Conservation (phyloP, 2,888 invertebrate species). For the Notodonta dromedarius region DNA sequence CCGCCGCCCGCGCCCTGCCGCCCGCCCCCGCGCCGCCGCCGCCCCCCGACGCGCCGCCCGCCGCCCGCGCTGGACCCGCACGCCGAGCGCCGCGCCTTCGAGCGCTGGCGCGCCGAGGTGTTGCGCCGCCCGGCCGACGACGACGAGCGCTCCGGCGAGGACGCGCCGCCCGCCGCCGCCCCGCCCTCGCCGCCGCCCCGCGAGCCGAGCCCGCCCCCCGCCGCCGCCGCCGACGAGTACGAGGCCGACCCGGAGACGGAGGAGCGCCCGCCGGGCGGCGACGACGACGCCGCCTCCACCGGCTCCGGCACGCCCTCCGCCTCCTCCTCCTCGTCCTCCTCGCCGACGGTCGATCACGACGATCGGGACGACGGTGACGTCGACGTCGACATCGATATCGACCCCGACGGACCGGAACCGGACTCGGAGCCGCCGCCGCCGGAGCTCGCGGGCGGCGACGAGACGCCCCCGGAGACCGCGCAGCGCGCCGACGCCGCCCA, state of each 20-base stretch:
- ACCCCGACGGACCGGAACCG: constrained; percentile 26
- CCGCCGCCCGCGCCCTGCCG: constrained; percentile 27
- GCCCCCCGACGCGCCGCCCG: constrained; percentile 36
- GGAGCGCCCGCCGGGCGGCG: constrained; percentile 40
- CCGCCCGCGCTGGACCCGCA: constrained; percentile 49
- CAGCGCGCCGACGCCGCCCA: constrained; percentile 12
- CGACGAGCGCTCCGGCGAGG: constrained; percentile 60
- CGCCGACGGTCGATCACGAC: constrained; percentile 29
- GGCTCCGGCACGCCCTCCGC: constrained; percentile 49
- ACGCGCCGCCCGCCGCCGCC: constrained; percentile 30
- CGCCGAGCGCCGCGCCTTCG: constrained; percentile 68
- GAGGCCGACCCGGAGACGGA: constrained; percentile 43
- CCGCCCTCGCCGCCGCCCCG: constrained; percentile 25
- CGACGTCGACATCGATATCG: constrained; percentile 22
- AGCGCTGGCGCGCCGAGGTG: constrained; percentile 67
- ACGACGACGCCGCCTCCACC: constrained; percentile 49
- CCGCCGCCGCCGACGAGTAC: constrained; percentile 27
- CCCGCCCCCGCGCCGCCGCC: constrained; percentile 32
- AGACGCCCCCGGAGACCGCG: constrained; percentile 20
- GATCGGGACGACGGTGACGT: constrained; percentile 16
- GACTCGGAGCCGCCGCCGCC: neutral
- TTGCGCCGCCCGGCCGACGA: constrained; percentile 51
- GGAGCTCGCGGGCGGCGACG: constrained; percentile 23
- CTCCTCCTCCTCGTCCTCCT: constrained; percentile 43
- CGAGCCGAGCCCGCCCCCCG: constrained; percentile 15